Percentiles rank a stretch among this genome's conserved stretches.
Conservation (phyloP, 2,797 vertebrate genomes). For the Xyrichtys novacula region DNA sequence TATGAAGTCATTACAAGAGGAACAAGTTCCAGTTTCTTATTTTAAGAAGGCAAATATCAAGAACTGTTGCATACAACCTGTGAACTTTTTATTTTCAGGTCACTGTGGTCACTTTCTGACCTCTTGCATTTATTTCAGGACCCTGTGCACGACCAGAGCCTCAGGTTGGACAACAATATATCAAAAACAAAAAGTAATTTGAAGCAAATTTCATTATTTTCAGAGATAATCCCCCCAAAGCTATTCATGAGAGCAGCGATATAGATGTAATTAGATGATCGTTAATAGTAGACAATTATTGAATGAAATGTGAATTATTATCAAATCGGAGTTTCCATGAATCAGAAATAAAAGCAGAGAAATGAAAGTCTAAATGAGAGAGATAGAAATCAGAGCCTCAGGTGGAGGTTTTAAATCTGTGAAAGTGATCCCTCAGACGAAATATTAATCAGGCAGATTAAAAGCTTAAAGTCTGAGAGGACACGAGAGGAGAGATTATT, state of each 20-base stretch:
- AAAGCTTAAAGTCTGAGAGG: constrained; percentile 19
- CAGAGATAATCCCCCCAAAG: constrained; percentile 43
- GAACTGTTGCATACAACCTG: no score
- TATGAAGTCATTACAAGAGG: no score
- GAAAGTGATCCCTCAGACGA: constrained; percentile 68
- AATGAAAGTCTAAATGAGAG: no score
- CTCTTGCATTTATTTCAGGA: no score
- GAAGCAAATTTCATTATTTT: constrained; percentile 3
- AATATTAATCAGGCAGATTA: constrained; percentile 81
- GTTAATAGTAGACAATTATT: no score
- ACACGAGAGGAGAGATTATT: constrained; percentile 42
- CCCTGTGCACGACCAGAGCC: background rate
- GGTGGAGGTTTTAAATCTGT: constrained; percentile 55
- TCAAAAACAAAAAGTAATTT: no score
- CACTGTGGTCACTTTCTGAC: no score
- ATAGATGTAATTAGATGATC: constrained; percentile 45
- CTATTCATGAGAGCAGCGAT: constrained; percentile 37
- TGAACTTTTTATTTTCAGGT: no score
- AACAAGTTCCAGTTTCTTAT: no score
- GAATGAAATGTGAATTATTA: constrained; percentile 55
- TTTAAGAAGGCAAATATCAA: no score
- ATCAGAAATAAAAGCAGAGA: background rate
- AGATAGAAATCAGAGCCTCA: background rate
- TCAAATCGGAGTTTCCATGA: constrained; percentile 52
- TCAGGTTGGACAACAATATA: no score